Evolutionary conservation across 2,797 vertebrate genomes (phyloP), one percentile per base, ranked within the genome.

Genomic region (Spinibarbus caldwelli): DNA sequence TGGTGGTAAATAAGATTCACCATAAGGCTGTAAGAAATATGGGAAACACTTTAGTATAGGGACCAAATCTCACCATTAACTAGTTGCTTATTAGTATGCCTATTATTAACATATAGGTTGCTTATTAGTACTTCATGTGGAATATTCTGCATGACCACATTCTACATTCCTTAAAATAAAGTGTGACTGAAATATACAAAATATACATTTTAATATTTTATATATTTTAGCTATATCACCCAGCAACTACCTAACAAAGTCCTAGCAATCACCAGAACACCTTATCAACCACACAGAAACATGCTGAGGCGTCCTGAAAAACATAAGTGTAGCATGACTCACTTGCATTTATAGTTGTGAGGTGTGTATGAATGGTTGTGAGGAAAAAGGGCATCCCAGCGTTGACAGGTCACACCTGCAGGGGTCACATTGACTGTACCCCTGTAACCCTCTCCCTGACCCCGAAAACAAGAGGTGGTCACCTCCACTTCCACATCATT

Each of bases 271-370:
- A 38, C 45, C 23, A 52, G 36, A 62, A 52, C 36, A 31, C 59
- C 57, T 71, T 26, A 79, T 19, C 34, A 54, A n/a, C 7, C 47
- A 19, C 47, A 49, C 15, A 49, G 5, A 17, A 49, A 49, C 45
- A 47, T 49, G 45, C 45, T 1, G 45, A 47, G 45, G 14, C 45
- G 1, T 49, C 15, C 47, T 49, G 2, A 38, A 71, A 36, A 47
- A 14, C 11, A 23, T 9, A 23, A 67, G 54, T 54, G 72, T 86
- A 86, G 91, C 59, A 79, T 88, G 87, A 97, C 98, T 98, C 93
- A 99, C 98, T 98, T 99, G 98, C 98, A 99, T 91, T 97, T 98
- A 94, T 97, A 99, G 95, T 97, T 97, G 88, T 96, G 95, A 0
- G 96, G 96, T 62, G 96, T 97, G 91, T 97, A 96, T 47, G 97